Percentiles rank a stretch among this genome's conserved stretches.
Evolutionary conservation across 1,140 invertebrate species (phyloP).

Genomic region (Magallana gigas): DNA sequence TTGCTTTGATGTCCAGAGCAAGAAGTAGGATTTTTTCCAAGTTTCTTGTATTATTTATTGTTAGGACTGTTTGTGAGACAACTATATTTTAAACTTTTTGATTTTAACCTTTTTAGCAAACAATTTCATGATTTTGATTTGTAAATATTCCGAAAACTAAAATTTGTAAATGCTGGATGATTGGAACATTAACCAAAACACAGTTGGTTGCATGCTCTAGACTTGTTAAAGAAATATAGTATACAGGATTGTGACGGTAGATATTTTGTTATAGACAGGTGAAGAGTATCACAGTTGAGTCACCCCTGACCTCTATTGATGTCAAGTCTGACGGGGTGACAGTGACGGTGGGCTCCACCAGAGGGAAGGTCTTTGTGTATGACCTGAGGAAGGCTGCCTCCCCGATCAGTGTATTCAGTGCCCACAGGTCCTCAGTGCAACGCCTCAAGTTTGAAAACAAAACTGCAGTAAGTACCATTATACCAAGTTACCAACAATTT

Average conservation of each 20-base stretch:
- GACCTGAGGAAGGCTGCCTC: conserved; percentile 70
- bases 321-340: conserved; percentile 74
- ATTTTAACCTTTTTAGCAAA: background rate
- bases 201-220: too few species aligned
- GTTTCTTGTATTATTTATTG: too few species aligned
- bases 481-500: too few species aligned
- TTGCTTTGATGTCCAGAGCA: conserved; percentile 77
- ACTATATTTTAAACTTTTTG: background rate
- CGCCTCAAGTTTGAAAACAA: conserved; percentile 69
- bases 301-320: conserved; percentile 75
- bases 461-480: conserved; percentile 49
- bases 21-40: conserved; percentile 70
- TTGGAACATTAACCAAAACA: too few species aligned
- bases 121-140: background rate
- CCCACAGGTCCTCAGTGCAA: conserved; percentile 75
- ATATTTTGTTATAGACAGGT: conserved; percentile 67
- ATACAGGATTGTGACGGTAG: background rate
- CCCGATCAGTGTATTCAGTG: conserved; percentile 69
- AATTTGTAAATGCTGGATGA: too few species aligned
- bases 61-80: background rate
- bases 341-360: conserved; percentile 73
- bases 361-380: conserved; percentile 76
- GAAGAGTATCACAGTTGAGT: conserved; percentile 72
- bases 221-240: too few species aligned
- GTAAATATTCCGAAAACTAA: background rate